phyloP scores from a whole-genome alignment of 2,113 vertebrate genomes.

The Lota lota region DNA sequence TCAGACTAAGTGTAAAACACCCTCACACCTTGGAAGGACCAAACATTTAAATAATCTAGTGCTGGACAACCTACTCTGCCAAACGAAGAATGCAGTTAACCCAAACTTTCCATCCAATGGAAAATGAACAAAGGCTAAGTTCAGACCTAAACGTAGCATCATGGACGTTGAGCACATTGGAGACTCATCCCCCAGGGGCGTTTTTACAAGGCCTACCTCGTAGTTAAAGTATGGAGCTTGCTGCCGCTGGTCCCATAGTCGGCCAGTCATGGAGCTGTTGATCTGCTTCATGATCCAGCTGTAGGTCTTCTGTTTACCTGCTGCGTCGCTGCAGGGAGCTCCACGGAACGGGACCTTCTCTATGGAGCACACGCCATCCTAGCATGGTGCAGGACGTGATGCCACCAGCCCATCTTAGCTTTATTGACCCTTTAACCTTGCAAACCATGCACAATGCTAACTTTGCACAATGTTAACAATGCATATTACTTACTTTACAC shows the following conservation, averaged over 20 bases:
- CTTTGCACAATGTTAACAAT: no score
- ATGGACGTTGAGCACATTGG: no score
- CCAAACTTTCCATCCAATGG: no score
- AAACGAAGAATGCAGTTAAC: neutral
- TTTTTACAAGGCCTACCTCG: slow-evolving; percentile 65
- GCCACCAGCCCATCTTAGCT: neutral
- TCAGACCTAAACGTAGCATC: no score
- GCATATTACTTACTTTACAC: no score
- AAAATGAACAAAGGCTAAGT: no score
- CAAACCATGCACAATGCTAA: no score
- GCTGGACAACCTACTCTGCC: neutral
- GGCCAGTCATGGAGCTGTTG: slow-evolving; percentile 80
- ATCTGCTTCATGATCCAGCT: slow-evolving; percentile 82
- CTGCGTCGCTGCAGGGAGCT: slow-evolving; percentile 90
- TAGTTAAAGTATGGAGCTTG: slow-evolving; percentile 88
- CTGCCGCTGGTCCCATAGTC: slow-evolving; percentile 83
- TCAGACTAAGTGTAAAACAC: neutral
- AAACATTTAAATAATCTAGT: neutral
- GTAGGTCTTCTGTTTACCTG: slow-evolving; percentile 83
- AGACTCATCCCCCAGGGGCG: neutral
- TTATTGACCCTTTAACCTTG: no score
- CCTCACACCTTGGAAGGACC: neutral
- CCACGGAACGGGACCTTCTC: slow-evolving; percentile 84
- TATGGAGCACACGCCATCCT: slow-evolving; percentile 83
- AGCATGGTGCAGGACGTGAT: neutral